Percentiles rank a stretch among this genome's conserved stretches.
phyloP scores from a whole-genome alignment of 2,113 vertebrate genomes.

The Potamarius usumacintae region DNA sequence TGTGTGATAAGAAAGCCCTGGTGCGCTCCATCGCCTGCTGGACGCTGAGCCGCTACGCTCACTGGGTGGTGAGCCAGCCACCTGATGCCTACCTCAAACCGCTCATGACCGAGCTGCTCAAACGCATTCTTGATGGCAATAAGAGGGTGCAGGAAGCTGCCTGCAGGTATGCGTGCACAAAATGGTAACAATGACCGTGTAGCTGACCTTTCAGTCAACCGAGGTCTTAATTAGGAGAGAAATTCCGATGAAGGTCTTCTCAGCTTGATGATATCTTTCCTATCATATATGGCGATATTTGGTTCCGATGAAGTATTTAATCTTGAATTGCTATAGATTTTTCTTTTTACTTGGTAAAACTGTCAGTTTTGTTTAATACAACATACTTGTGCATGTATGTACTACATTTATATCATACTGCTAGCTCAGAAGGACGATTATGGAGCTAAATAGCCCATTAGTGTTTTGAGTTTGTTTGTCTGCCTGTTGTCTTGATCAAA shows the following conservation, averaged over 20 bases:
- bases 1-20: slow-evolving; percentile 89
- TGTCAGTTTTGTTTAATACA: not conserved
- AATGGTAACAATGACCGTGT: not conserved
- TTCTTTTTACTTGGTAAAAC: not conserved
- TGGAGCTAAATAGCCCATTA: too few relatives aligned
- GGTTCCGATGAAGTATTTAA: not conserved
- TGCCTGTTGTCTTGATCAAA: not conserved
- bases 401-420: too few relatives aligned
- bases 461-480: too few relatives aligned
- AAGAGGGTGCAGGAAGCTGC: slow-evolving; percentile 94
- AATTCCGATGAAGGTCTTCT: not conserved
- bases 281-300: not conserved
- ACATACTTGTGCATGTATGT: not conserved
- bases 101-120: slow-evolving; percentile 92
- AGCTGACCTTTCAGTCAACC: not conserved
- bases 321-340: not conserved
- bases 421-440: too few relatives aligned
- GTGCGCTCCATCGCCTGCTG: slow-evolving; percentile 94
- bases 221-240: not conserved
- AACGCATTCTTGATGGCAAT: slow-evolving; percentile 92
- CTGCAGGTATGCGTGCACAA: slow-evolving; percentile 79
- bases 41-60: slow-evolving; percentile 93
- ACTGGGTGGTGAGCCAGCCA: slow-evolving; percentile 95
- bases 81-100: slow-evolving; percentile 91
- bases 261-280: not conserved